Conservation (phyloP, 2,797 vertebrate species). For the Falco columbarius region DNA sequence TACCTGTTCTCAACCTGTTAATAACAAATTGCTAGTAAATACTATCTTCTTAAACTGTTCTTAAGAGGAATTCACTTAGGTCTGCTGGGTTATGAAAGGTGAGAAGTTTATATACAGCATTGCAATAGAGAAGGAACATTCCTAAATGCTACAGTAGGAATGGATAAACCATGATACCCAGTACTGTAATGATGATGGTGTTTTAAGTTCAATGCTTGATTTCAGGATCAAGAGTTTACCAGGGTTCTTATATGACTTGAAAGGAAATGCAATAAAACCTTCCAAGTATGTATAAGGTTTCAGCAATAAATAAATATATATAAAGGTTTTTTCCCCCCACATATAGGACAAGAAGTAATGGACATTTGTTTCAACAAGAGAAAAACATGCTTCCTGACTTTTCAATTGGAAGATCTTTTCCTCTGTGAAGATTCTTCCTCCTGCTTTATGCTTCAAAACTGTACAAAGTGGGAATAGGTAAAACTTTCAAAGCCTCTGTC, state of each 20-base stretch:
- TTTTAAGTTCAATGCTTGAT: background rate
- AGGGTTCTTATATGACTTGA: background rate
- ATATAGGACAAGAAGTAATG: fast-evolving
- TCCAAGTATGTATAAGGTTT: fast-evolving
- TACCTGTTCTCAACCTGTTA: background rate
- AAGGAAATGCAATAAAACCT: background rate
- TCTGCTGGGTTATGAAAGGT: background rate
- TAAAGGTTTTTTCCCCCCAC: background rate
- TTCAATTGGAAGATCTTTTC: background rate
- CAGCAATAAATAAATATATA: background rate
- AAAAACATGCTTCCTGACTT: background rate
- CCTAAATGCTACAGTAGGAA: background rate
- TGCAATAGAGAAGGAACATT: background rate
- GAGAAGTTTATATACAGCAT: background rate
- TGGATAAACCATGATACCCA: background rate
- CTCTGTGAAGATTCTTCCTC: background rate
- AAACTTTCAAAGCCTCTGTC: background rate
- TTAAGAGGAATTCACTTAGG: background rate
- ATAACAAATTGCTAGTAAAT: background rate
- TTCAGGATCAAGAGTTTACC: background rate
- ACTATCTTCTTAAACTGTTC: background rate
- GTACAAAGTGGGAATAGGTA: background rate
- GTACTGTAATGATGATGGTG: background rate
- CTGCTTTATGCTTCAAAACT: background rate
- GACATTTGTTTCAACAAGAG: background rate